Conservation (phyloP, 30 jellyfish, hydroid and myxozoan species). For the Pseudorhiza aurosa region DNA sequence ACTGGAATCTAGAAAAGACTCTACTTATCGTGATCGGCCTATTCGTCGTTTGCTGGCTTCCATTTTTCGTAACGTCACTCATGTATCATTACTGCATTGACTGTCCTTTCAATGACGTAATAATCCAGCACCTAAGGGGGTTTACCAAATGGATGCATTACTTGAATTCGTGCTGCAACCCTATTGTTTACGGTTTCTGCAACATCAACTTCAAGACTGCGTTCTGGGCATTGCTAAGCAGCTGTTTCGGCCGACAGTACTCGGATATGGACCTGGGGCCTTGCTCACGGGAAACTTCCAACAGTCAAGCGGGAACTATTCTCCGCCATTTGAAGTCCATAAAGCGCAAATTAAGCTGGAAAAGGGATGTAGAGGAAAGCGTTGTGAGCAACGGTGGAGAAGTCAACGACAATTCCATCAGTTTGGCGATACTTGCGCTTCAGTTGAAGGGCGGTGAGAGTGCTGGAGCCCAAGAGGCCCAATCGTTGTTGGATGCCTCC, state of each 20-base stretch:
- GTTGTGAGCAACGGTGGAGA: slow-evolving; percentile 59
- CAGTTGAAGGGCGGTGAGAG: slow-evolving; percentile 22
- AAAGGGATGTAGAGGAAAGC: slow-evolving; percentile 68
- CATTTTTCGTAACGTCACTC: slow-evolving; percentile 60
- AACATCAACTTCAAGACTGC: slow-evolving; percentile 94
- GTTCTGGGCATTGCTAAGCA: slow-evolving; percentile 65
- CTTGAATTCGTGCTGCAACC: slow-evolving; percentile 88
- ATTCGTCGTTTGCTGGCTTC: slow-evolving; percentile 95
- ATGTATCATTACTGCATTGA: slow-evolving; percentile 36
- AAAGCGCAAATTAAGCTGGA: slow-evolving; percentile 66
- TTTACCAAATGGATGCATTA: slow-evolving; percentile 89
- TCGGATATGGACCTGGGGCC: slow-evolving; percentile 55
- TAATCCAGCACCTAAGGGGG: slow-evolving; percentile 56
- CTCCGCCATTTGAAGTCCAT: slow-evolving; percentile 62
- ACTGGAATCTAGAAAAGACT: slow-evolving; percentile 74
- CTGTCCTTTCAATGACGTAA: slow-evolving; percentile 5
- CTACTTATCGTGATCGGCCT: slow-evolving; percentile 67
- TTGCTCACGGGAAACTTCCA: slow-evolving; percentile 55
- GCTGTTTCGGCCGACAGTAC: slow-evolving; percentile 37
- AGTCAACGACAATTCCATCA: slow-evolving; percentile 50
- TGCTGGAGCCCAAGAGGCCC: slow-evolving; percentile 44
- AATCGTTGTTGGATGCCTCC: background rate
- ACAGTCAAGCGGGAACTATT: slow-evolving; percentile 52
- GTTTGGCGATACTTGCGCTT: slow-evolving; percentile 52
- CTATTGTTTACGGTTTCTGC: slow-evolving; percentile 89